Base-by-base conservation (phyloP, 1,140 invertebrate genomes). In the Cotesia typhae region DNA sequence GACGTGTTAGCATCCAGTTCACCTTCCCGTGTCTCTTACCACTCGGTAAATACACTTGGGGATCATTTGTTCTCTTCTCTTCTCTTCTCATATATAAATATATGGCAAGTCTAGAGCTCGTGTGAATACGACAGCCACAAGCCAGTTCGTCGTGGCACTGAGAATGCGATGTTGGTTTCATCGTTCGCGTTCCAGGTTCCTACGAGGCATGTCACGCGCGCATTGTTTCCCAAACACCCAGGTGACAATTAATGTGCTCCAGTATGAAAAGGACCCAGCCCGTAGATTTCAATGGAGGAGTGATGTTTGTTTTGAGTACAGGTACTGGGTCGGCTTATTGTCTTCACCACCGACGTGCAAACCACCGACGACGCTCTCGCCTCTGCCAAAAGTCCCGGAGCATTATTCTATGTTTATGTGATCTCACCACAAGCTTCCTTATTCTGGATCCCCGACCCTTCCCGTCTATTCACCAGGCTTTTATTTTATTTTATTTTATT, bases 261-360 rank as follows among this genome's bases (percentile, higher is more conserved):
- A 4, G 20, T 14, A 12, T 20, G 28, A 41, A 67, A 51, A 52
- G 52, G n/a, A 71, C 66, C 57, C 12, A 74, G 38, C 75, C 72
- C 73, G 79, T 78, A 75, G 81, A 47, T 47, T 47, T 81, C 80
- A 38, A 41, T 55, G 37, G 76, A 73, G 73, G 78, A 82, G 80
- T 82, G 78, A 84, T 85, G 83, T 85, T 85, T 85, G 83, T 85
- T 85, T 85, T 85, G 83, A 84, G 84, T 81, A 73, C 82, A 83
- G 82, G 81, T 84, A 82, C 75, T 67, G 38, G 7, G 9, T 9
- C 14, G 10, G 75, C 70, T 74, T 77, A 83, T 85, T 85, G 83
- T 85, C 78, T 85, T 78, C 80, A 72, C 74, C 70, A 76, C 77
- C 64, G 61, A 74, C 38, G 77, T 78, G 20, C 28, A 20, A 77